phyloP scores from a whole-genome alignment of 1,140 invertebrate species.

The Macrocentrus cingulum region DNA sequence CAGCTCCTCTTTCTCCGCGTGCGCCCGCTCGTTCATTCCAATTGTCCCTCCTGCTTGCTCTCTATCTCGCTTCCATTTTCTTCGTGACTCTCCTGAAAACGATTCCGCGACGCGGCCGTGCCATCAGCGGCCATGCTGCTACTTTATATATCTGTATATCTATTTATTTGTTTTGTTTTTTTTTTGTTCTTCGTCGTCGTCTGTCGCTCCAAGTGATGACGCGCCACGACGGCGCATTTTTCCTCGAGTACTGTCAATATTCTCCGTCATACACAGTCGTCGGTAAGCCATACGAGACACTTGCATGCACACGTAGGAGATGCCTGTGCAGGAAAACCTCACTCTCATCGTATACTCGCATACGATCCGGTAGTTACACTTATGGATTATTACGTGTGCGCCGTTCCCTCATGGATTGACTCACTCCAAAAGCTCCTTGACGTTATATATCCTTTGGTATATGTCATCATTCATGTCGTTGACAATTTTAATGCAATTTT shows the following conservation, averaged over 20 bases:
- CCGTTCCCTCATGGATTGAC: slow-evolving; percentile 5
- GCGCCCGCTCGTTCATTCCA: neutral
- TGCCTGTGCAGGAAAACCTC: neutral
- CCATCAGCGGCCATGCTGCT: slow-evolving; percentile 16
- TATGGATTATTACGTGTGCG: slow-evolving; percentile 19
- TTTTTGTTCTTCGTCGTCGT: neutral
- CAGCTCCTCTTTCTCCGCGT: slow-evolving; percentile 4
- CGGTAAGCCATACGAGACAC: neutral
- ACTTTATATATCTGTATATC: slow-evolving; percentile 8
- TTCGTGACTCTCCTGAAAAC: slow-evolving; percentile 24
- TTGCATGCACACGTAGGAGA: slow-evolving; percentile 3
- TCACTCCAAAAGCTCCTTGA: slow-evolving; percentile 8
- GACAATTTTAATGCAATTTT: slow-evolving; percentile 10
- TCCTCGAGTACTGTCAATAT: no score
- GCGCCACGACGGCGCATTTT: neutral
- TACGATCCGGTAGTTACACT: slow-evolving; percentile 19
- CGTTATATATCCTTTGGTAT: neutral
- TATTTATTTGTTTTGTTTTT: slow-evolving; percentile 6
- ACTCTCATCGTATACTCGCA: slow-evolving; percentile 10
- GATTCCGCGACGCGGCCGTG: slow-evolving; percentile 22
- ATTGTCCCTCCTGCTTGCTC: slow-evolving; percentile 7
- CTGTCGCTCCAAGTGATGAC: neutral
- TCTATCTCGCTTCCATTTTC: slow-evolving; percentile 16
- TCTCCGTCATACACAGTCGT: neutral
- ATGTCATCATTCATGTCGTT: no score